Evolutionary conservation across 2,888 invertebrate species (phyloP).

Genomic region (Limenitis camilla): DNA sequence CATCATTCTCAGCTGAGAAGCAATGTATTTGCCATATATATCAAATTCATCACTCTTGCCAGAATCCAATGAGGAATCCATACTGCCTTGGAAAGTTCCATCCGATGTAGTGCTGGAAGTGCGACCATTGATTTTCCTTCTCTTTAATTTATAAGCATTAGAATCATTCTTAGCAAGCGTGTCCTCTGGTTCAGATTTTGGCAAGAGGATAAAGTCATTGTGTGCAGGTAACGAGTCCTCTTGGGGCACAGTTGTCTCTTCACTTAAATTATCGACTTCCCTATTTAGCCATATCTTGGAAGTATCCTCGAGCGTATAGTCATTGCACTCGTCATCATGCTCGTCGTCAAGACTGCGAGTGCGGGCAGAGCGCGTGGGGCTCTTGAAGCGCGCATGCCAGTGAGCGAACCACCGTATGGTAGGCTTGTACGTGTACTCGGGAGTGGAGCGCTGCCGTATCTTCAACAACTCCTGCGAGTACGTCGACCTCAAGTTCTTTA

Average conservation of each 20-base stretch:
- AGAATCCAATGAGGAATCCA: slow-evolving; percentile 33
- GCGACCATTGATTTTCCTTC: slow-evolving; percentile 42
- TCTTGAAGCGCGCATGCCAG: slow-evolving; percentile 40
- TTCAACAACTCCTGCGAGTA: slow-evolving; percentile 50
- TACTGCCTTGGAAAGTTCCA: slow-evolving; percentile 33
- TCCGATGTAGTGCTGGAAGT: slow-evolving; percentile 39
- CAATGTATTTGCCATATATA: slow-evolving; percentile 63
- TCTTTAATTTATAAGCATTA: slow-evolving; percentile 32
- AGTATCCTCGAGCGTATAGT: slow-evolving; percentile 8
- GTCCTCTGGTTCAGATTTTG: slow-evolving; percentile 40
- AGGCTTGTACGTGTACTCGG: slow-evolving; percentile 39
- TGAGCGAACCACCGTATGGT: slow-evolving; percentile 50
- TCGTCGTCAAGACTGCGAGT: not conserved
- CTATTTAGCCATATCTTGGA: slow-evolving; percentile 23
- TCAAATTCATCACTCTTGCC: slow-evolving; percentile 61
- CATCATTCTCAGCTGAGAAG: slow-evolving; percentile 60
- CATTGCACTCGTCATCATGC: not conserved
- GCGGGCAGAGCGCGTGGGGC: not conserved
- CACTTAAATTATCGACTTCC: slow-evolving; percentile 30
- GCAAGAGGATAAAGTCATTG: slow-evolving; percentile 35
- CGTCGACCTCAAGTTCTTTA: slow-evolving; percentile 50
- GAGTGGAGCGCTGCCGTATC: slow-evolving; percentile 41
- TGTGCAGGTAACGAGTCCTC: slow-evolving; percentile 31
- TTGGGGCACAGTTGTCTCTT: slow-evolving; percentile 29
- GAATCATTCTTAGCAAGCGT: slow-evolving; percentile 1